Conservation (phyloP, 2,797 vertebrate species). For the Threskiornis aethiopicus region DNA sequence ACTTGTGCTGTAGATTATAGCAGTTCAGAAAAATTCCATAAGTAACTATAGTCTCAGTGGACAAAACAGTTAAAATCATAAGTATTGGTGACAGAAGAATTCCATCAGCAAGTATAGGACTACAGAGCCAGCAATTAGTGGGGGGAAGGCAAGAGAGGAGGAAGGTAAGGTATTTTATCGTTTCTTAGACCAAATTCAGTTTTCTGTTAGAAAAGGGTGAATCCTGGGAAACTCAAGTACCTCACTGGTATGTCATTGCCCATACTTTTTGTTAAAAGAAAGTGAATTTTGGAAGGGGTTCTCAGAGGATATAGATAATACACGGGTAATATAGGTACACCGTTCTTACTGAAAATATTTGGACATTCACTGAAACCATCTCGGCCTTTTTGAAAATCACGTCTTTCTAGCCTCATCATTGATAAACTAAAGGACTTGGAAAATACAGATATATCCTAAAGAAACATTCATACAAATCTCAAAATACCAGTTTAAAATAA, state of each 20-base stretch:
- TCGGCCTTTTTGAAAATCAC: not conserved
- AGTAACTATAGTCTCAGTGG: not conserved
- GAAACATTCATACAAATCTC: constrained; percentile 26
- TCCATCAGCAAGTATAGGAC: not conserved
- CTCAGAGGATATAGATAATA: not conserved
- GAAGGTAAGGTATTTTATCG: not conserved
- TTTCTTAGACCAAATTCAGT: not conserved
- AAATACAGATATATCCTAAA: not conserved
- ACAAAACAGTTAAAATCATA: not conserved
- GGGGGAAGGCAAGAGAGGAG: not conserved
- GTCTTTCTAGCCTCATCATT: not conserved
- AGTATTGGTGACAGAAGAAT: not conserved
- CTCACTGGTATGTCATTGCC: not conserved
- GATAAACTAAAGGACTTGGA: not conserved
- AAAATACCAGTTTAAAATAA: constrained; percentile 6
- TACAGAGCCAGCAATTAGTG: not conserved
- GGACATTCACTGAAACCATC: not conserved
- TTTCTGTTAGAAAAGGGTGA: not conserved
- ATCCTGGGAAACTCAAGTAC: not conserved
- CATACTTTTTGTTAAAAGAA: not conserved
- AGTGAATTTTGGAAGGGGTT: not conserved
- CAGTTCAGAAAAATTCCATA: not conserved
- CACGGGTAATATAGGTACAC: not conserved
- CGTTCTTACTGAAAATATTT: not conserved
- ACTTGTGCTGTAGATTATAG: not conserved